These are phyloP conservation scores for Rhyzopertha dominica DNA, from an alignment of 1,140 invertebrate genomes.

Conservation along the genomic window DNA sequence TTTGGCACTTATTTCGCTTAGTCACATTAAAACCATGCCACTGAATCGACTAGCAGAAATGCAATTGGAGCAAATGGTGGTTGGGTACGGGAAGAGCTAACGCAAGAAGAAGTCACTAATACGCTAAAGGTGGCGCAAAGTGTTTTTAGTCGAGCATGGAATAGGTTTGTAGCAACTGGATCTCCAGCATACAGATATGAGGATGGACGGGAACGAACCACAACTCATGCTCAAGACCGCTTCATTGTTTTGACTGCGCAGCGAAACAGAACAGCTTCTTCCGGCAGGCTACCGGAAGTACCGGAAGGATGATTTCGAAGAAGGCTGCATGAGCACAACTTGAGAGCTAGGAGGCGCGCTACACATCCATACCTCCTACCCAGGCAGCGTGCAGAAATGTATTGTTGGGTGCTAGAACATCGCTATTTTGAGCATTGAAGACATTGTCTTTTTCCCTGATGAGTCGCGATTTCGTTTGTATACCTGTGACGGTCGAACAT, in stretches of 20 bases:
- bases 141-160: neutral
- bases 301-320: too few species aligned
- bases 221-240: neutral
- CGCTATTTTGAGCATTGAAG: too few species aligned
- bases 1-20: too few species aligned
- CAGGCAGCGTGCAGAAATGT: too few species aligned
- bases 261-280: slow-evolving; percentile 4
- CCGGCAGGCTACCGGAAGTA: too few species aligned
- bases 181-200: slow-evolving; percentile 1
- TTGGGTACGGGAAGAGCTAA: neutral
- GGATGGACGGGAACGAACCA: neutral
- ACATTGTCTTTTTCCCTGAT: too few species aligned
- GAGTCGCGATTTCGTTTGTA: too few species aligned
- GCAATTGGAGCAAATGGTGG: neutral
- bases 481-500: too few species aligned
- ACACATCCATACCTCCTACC: too few species aligned
- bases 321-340: too few species aligned
- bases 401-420: too few species aligned
- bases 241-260: neutral
- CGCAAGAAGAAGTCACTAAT: neutral
- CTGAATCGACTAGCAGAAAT: neutral
- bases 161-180: neutral
- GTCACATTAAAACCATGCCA: neutral
- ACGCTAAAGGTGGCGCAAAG: slow-evolving; percentile 4
- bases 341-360: too few species aligned